Percentiles rank a stretch among this genome's conserved stretches.
Evolutionary conservation across 1,140 invertebrate genomes (phyloP).

Genomic region (Wiebesia pumilae): DNA sequence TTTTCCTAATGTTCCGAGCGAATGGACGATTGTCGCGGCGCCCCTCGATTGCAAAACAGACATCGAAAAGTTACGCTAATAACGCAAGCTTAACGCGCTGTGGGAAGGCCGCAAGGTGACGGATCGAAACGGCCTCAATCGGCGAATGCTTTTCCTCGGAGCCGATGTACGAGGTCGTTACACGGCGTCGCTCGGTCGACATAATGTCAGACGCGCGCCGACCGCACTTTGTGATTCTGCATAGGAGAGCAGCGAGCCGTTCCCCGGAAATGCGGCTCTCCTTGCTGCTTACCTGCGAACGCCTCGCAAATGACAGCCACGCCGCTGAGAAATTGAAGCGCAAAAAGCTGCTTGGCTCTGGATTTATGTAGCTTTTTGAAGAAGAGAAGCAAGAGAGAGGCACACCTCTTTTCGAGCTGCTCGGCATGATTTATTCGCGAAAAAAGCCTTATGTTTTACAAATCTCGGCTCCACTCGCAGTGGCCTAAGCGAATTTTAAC

Average conservation of each 20-base stretch:
- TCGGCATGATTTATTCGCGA: neutral
- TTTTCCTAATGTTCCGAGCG: neutral
- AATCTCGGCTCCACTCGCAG: neutral
- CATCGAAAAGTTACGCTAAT: slow-evolving; percentile 20
- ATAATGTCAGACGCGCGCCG: neutral
- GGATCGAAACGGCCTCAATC: no score
- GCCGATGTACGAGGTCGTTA: slow-evolving; percentile 4
- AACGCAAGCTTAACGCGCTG: neutral
- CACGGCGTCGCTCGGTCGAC: neutral
- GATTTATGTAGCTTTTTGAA: neutral
- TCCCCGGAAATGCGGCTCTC: neutral
- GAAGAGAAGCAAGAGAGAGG: neutral
- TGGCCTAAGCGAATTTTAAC: slow-evolving; percentile 37
- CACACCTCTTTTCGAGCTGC: neutral
- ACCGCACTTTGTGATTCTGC: slow-evolving; percentile 19
- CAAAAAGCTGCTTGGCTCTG: neutral
- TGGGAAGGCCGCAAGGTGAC: neutral
- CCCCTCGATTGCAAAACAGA: neutral
- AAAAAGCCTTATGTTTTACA: neutral
- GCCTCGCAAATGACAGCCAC: neutral
- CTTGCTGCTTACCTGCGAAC: neutral
- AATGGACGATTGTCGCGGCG: neutral
- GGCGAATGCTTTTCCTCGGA: no score
- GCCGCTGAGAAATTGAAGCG: neutral
- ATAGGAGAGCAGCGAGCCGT: neutral